Conservation (phyloP, 2,797 vertebrate genomes). For the Limnodromus scolopaceus region DNA sequence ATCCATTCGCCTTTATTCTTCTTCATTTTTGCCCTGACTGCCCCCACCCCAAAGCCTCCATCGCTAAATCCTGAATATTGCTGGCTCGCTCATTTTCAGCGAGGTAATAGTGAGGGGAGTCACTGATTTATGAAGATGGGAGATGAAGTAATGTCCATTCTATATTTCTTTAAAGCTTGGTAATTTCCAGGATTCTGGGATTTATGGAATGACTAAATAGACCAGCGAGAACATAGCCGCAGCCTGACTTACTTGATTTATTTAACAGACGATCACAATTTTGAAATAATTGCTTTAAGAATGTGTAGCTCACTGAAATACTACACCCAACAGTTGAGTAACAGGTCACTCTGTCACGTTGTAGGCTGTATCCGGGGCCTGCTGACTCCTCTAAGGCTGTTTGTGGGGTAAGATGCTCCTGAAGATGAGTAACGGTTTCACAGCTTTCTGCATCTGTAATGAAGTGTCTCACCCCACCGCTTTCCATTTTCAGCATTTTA, state of each 20-base stretch:
- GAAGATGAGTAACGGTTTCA: not conserved
- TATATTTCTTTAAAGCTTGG: not conserved
- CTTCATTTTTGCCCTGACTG: not conserved
- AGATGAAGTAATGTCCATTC: not conserved
- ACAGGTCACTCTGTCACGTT: not conserved
- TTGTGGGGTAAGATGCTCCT: not conserved
- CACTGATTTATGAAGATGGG: not conserved
- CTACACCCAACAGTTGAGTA: not conserved
- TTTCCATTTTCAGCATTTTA: not conserved
- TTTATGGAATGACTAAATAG: not conserved
- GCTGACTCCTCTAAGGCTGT: not conserved
- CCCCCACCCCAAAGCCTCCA: not conserved
- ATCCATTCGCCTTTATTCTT: not conserved
- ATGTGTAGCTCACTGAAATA: not conserved
- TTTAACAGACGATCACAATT: not conserved
- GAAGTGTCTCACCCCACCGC: not conserved
- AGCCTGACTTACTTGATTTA: not conserved
- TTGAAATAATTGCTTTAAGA: not conserved
- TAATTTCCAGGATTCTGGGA: not conserved
- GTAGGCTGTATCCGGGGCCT: not conserved
- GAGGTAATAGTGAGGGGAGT: not conserved
- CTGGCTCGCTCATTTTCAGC: not conserved
- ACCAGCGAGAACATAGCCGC: not conserved
- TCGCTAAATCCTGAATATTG: accelerated
- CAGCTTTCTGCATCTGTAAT: not conserved